Evolutionary conservation across 1,140 invertebrate genomes (phyloP).

Genomic region (Ips nitidus): DNA sequence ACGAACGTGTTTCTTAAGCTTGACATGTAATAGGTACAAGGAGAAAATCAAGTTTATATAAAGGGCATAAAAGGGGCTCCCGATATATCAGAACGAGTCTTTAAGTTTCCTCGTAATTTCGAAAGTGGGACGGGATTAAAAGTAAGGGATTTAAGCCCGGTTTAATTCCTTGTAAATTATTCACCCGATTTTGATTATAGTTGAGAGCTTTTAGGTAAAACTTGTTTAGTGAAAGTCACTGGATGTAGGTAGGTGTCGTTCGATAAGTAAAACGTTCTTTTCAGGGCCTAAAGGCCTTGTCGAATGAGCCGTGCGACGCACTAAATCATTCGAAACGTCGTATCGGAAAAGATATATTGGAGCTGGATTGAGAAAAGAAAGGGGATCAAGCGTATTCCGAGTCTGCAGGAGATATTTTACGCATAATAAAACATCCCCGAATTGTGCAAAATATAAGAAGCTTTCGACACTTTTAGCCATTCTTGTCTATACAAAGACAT

Average conservation of each 20-base stretch:
- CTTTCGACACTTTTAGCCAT: too few species aligned
- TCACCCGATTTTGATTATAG: constrained; percentile 6
- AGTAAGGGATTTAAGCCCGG: constrained; percentile 13
- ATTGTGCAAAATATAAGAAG: too few species aligned
- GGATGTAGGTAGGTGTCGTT: too few species aligned
- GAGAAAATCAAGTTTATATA: constrained; percentile 26
- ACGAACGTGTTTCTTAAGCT: constrained; percentile 33
- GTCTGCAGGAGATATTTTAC: constrained; percentile 29
- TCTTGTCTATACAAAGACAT: too few species aligned
- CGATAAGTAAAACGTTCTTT: constrained; percentile 4
- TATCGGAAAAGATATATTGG: constrained; percentile 28
- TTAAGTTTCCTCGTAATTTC: constrained; percentile 22
- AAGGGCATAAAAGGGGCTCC: constrained; percentile 22
- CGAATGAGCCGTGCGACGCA: constrained; percentile 28
- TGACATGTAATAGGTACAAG: constrained; percentile 14
- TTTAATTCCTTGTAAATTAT: constrained; percentile 16
- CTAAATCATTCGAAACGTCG: constrained; percentile 33
- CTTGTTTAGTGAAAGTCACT: neutral
- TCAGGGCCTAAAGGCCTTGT: constrained; percentile 30
- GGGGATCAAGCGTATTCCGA: constrained; percentile 18
- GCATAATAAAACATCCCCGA: constrained; percentile 20
- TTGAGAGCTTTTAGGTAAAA: neutral
- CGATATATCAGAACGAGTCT: constrained; percentile 30
- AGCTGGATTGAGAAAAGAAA: constrained; percentile 23
- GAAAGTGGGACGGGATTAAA: constrained; percentile 24